These are phyloP conservation scores for Amphibalanus amphitrite DNA, from an alignment of 1,140 invertebrate species.

Conservation along the genomic window DNA sequence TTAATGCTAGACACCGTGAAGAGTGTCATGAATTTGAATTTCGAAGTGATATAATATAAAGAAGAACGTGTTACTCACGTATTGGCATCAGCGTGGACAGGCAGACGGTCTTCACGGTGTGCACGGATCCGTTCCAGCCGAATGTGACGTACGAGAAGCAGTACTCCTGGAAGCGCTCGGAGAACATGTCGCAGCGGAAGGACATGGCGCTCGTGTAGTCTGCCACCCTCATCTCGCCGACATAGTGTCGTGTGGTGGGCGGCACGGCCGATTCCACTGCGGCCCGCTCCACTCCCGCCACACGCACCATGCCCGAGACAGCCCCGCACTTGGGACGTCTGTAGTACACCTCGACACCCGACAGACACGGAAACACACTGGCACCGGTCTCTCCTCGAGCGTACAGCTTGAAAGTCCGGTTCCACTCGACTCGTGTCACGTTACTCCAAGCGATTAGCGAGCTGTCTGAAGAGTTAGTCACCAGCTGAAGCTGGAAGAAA, in stretches of 20 bases:
- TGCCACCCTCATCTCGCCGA: background rate
- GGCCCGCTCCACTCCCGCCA: background rate
- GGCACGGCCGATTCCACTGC: background rate
- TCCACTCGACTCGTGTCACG: background rate
- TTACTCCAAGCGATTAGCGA: background rate
- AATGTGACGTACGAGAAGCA: background rate
- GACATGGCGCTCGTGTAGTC: background rate
- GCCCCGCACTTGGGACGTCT: background rate
- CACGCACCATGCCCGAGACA: background rate
- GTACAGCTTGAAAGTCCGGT: background rate
- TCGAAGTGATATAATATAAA: no score
- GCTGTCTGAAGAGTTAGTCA: background rate
- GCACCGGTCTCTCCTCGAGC: background rate
- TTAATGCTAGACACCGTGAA: no score
- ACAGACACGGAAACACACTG: background rate
- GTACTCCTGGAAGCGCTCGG: background rate
- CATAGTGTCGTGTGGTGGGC: background rate
- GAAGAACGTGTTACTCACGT: background rate
- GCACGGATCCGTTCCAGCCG: background rate
- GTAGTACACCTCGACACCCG: background rate
- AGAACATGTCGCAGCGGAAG: background rate
- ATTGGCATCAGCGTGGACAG: background rate
- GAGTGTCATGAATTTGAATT: no score
- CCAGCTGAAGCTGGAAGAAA: background rate
- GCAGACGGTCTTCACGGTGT: background rate